Evolutionary conservation across 1,140 invertebrate species (phyloP).

Genomic region (Tigriopus japonicus): DNA sequence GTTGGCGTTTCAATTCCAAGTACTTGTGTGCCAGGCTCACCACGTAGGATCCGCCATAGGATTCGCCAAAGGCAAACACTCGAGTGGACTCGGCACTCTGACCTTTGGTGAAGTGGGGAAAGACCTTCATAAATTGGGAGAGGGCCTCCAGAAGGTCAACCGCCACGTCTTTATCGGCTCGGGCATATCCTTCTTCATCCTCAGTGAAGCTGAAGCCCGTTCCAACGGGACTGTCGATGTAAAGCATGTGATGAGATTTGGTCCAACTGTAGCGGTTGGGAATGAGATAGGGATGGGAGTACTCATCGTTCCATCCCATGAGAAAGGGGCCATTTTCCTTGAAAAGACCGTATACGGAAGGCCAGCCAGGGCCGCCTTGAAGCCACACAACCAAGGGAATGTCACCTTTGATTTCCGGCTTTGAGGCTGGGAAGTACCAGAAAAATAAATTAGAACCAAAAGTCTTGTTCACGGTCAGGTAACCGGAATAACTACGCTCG

Average conservation of each 20-base stretch:
- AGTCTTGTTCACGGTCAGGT: conserved; percentile 48
- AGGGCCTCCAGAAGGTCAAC: conserved; percentile 28
- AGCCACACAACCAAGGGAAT: conserved; percentile 58
- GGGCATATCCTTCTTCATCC: conserved; percentile 21
- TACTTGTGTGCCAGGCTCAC: background rate
- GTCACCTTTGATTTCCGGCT: conserved; percentile 10
- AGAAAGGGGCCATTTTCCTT: conserved; percentile 55
- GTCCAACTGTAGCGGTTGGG: conserved; percentile 49
- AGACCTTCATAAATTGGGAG: conserved; percentile 27
- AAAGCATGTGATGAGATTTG: conserved; percentile 48
- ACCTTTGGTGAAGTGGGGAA: conserved; percentile 10
- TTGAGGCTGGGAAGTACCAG: conserved; percentile 62
- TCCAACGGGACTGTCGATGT: conserved; percentile 70
- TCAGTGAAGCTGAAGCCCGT: conserved; percentile 30
- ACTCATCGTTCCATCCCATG: conserved; percentile 28
- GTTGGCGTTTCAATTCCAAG: background rate
- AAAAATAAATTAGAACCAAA: conserved; percentile 67
- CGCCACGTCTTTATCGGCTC: conserved; percentile 27
- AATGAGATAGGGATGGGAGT: conserved; percentile 28
- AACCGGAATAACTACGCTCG: conserved; percentile 40
- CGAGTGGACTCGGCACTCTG: background rate
- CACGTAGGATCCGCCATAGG: conserved; percentile 19
- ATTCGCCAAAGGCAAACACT: conserved; percentile 22
- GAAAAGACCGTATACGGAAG: conserved; percentile 59
- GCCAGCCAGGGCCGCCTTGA: conserved; percentile 59